Evolutionary conservation across 2,888 invertebrate genomes (phyloP), one percentile per base, ranked within the genome.

Genomic region (Dicranocentrus wangi): DNA sequence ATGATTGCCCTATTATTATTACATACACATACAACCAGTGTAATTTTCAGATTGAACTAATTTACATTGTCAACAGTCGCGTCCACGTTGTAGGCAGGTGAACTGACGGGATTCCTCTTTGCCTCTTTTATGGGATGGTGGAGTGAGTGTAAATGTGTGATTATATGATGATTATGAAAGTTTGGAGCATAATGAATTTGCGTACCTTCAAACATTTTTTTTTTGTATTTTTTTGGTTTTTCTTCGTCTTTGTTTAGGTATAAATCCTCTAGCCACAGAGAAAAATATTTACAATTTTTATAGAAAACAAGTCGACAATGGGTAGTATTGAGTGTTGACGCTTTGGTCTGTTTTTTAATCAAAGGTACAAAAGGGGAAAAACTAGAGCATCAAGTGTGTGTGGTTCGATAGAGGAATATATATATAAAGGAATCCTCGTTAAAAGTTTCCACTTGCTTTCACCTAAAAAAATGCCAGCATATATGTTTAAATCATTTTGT

Each of bases 391-490:
- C 21, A 42, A 42, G 21, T 47, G n/a, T 10, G 10, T n/a, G 47
- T 7, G n/a, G 47, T 61, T 61, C 13, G 28, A 32, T n/a, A 19
- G 25, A 71, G 25, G 13, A 68, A 42, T 13, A 42, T 25, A 71
- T n/a, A n/a, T n/a, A n/a, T 17, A 5, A 58, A 25, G 61, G 51
- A 61, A 27, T 72, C 21, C 28, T 73, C 73, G 51, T 73, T 21
- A 23, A 39, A 60, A 43, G 60, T 65, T 73, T 66, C 66, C 60
- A 47, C 42, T 42, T 65, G 75, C 58, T 75, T 75, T 65, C 72
- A 53, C 65, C 63, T 32, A 21, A 73, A 32, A n/a, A 65, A 28
- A 39, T 73, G 63, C 17, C 65, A 55, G 53, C 55, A 25, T 25
- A 21, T 68, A n/a, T 58, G 15, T 69, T 63, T 19, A 42, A 28